Evolutionary conservation across 2,888 invertebrate species (phyloP).

Genomic region (Plebejus argus): DNA sequence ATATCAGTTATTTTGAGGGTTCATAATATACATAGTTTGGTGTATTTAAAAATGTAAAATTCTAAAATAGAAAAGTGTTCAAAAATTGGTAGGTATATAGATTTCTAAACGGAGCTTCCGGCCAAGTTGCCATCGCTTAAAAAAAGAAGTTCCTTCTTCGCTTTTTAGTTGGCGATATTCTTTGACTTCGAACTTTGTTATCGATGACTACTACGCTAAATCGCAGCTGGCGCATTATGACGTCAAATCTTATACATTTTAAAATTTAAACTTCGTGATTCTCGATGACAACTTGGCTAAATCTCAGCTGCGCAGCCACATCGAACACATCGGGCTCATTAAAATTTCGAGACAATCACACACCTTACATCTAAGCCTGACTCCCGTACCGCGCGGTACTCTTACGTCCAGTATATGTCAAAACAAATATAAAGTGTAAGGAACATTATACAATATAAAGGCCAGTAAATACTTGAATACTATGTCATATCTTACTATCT

Average conservation of each 20-base stretch:
- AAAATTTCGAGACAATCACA: slow-evolving; percentile 67
- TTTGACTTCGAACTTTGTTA: too few species aligned
- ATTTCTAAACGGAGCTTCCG: too few species aligned
- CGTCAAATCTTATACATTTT: too few species aligned
- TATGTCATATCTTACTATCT: slow-evolving; percentile 71
- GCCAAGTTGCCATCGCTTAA: too few species aligned
- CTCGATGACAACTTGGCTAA: background rate
- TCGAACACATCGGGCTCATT: background rate
- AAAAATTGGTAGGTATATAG: background rate
- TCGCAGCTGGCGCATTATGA: too few species aligned
- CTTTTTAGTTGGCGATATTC: too few species aligned
- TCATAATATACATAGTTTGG: background rate
- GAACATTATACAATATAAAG: slow-evolving; percentile 68
- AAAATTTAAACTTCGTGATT: too few species aligned
- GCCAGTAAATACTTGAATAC: slow-evolving; percentile 74
- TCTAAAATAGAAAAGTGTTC: background rate
- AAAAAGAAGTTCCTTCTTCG: too few species aligned
- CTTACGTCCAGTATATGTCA: slow-evolving; percentile 54
- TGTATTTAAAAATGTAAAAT: background rate
- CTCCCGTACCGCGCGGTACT: slow-evolving; percentile 68
- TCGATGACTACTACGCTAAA: too few species aligned
- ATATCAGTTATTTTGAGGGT: too few species aligned
- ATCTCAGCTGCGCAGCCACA: background rate
- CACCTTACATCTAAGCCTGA: slow-evolving; percentile 63
- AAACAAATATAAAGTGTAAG: slow-evolving; percentile 48